Base-by-base conservation (phyloP, 2,113 vertebrate species). In the Mesocricetus auratus region DNA sequence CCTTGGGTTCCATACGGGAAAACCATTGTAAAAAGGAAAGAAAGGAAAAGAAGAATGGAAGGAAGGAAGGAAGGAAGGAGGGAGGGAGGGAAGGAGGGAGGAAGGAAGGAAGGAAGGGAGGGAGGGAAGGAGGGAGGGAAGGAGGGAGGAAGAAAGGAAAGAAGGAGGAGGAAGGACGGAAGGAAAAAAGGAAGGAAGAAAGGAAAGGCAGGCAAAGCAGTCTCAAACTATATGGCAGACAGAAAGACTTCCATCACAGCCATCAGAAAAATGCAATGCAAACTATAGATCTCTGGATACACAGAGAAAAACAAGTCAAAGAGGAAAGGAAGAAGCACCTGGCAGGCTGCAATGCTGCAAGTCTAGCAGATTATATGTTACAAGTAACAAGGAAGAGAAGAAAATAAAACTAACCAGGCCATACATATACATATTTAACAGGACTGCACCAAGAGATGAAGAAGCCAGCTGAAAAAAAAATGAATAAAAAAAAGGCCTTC, bases 321-420 rank as follows among this genome's bases (percentile, higher is more conserved):
- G 73, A 95, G 71, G 13, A 73, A 9, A 91, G 45, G 91, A 90
- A 93, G 42, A 90, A 95, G 74, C n/a, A 69, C 47, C 97, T 78
- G 9, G 10, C 78, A 53, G 56, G n/a, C 91, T 93, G 93, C 82
- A 97, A 75, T 9, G 81, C n/a, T 92, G 3, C 36, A 96, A 97
- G 26, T 31, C 86, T 86, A 81, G 47, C 13, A 81, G 69, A 98
- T 93, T 36, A 89, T 8, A 91, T 66, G 26, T 11, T 90, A 93
- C 39, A 90, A 95, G 96, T 94, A 75, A 96, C 39, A 96, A 83
- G 22, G 73, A 89, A 92, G 96, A 91, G 79, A 92, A 94, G 75
- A 90, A 97, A 94, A 96, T 88, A 47, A 97, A 98, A 78, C n/a
- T 95, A 97, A 96, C 10, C 56, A 16, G 86, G 29, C 73, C 90